Conservation (phyloP, 2,113 vertebrate species). For the Percopsis transmontana region DNA sequence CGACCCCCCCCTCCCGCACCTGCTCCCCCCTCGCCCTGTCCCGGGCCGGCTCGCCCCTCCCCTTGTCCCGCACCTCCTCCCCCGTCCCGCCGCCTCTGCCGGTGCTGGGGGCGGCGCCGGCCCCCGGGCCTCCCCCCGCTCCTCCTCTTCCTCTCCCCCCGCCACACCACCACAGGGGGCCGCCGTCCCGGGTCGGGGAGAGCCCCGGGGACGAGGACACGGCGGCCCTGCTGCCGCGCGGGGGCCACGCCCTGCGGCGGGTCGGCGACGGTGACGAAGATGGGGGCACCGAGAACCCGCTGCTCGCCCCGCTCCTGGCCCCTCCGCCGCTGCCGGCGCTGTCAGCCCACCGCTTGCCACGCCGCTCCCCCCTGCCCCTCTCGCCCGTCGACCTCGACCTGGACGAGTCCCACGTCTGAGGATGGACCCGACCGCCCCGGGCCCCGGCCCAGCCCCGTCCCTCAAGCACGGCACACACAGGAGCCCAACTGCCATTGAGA, state of each 20-base stretch:
- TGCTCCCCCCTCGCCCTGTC: conserved; percentile 64
- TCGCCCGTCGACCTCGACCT: conserved; percentile 85
- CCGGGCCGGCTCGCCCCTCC: conserved; percentile 69
- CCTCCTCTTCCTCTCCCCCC: conserved; percentile 24
- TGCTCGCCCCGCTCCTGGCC: conserved; percentile 79
- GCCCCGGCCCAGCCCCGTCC: no score
- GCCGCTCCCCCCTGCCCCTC: conserved; percentile 60
- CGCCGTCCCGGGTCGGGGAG: conserved; percentile 77
- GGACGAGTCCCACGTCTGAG: conserved; percentile 92
- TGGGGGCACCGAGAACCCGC: conserved; percentile 88
- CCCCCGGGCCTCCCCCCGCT: conserved; percentile 58
- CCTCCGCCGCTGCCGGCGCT: conserved; percentile 56
- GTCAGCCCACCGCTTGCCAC: conserved; percentile 35
- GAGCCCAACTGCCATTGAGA: no score
- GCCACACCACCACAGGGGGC: conserved; percentile 31
- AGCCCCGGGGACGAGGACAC: conserved; percentile 88
- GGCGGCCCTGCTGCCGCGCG: conserved; percentile 82
- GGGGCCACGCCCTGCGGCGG: conserved; percentile 80
- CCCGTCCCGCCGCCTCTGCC: conserved; percentile 66
- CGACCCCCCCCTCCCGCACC: conserved; percentile 61
- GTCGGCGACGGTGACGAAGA: conserved; percentile 81
- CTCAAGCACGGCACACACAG: neutral
- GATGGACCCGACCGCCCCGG: no score
- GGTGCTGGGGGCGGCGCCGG: conserved; percentile 55
- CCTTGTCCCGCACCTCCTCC: conserved; percentile 66